These are phyloP conservation scores for Ictidomys tridecemlineatus DNA, from an alignment of 2,113 vertebrate species.

Conservation along the genomic window DNA sequence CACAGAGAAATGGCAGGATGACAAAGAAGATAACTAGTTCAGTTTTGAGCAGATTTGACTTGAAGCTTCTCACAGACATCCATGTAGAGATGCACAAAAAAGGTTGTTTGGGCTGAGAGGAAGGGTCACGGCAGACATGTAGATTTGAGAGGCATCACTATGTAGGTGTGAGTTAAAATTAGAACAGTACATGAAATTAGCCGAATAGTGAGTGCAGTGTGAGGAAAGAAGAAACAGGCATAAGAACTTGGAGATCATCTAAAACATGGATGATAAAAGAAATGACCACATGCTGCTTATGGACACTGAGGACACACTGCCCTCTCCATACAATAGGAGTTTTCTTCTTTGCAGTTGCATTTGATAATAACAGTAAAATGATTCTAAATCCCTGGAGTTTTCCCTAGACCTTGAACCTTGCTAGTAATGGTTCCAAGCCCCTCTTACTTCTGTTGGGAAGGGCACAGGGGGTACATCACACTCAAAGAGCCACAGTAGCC, in stretches of 20 bases:
- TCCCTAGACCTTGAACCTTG: background rate
- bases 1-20: background rate
- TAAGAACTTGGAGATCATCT: background rate
- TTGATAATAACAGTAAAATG: background rate
- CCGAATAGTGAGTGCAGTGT: background rate
- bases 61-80: background rate
- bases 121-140: background rate
- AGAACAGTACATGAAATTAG: background rate
- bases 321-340: rapidly evolving
- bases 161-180: background rate
- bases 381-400: background rate
- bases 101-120: background rate
- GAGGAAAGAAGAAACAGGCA: background rate
- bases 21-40: background rate
- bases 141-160: background rate
- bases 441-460: background rate
- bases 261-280: background rate
- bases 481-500: background rate
- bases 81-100: too few relatives aligned
- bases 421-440: background rate
- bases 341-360: background rate
- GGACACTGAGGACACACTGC: background rate
- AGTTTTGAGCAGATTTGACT: background rate
- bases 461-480: too few relatives aligned
- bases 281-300: background rate